phyloP scores from a whole-genome alignment of 2,797 vertebrate species.

The Malacoraja senta region DNA sequence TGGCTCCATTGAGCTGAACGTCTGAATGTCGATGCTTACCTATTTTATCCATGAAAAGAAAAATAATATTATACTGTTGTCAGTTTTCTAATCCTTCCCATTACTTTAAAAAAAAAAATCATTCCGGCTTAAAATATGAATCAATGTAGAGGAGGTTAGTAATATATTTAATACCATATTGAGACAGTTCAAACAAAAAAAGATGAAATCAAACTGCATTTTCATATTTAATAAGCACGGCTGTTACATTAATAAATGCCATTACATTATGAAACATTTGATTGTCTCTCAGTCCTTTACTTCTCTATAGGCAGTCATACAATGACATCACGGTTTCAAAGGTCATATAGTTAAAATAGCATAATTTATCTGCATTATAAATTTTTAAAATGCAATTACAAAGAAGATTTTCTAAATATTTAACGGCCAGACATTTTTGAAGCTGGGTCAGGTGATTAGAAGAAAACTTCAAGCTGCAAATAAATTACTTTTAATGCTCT shows the following conservation, averaged over 20 bases:
- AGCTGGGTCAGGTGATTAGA: constrained; percentile 35
- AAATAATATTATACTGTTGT: neutral
- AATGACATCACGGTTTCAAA: constrained; percentile 35
- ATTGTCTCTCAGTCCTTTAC: neutral
- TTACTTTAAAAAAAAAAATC: neutral
- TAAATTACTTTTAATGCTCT: constrained; percentile 28
- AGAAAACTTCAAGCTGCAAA: constrained; percentile 28
- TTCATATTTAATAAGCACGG: constrained; percentile 37
- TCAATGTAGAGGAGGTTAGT: constrained; percentile 11
- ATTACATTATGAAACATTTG: constrained; percentile 32
- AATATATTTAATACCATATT: constrained; percentile 32
- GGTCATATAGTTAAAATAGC: constrained; percentile 39
- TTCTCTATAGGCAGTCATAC: constrained; percentile 13
- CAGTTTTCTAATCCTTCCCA: neutral
- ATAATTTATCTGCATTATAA: constrained; percentile 39
- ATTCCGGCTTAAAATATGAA: neutral
- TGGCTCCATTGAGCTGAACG: neutral
- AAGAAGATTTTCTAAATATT: constrained; percentile 38
- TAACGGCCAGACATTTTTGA: constrained; percentile 29
- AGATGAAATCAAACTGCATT: constrained; percentile 18
- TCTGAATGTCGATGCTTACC: neutral
- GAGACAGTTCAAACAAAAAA: constrained; percentile 35
- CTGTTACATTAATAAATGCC: constrained; percentile 35
- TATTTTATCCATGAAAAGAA: neutral
- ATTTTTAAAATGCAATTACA: constrained; percentile 39